Percentiles rank a stretch among this genome's conserved stretches.
phyloP scores from a whole-genome alignment of 2,113 vertebrate genomes.

The Megaleporinus macrocephalus region DNA sequence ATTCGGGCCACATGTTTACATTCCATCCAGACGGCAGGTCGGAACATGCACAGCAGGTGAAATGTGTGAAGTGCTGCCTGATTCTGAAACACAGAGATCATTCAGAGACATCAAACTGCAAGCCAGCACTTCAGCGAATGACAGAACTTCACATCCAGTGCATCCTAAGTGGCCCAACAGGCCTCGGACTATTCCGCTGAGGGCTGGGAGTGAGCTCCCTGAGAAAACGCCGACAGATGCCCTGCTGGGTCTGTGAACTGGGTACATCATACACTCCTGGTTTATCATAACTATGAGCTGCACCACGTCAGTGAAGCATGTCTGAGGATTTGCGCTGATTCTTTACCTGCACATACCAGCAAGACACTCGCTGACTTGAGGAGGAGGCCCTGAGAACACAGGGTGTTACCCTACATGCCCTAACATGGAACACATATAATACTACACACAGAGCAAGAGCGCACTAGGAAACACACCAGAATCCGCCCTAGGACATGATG shows the following conservation, averaged over 20 bases:
- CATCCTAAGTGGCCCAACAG: not conserved
- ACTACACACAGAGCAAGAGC: not conserved
- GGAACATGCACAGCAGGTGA: slow-evolving; percentile 33
- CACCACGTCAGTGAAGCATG: not conserved
- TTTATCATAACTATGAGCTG: not conserved
- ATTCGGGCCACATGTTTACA: slow-evolving; percentile 47
- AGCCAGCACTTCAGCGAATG: not conserved
- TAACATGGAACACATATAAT: slow-evolving; percentile 3
- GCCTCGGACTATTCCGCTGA: slow-evolving; percentile 7
- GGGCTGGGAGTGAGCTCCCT: not conserved
- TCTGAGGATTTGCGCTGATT: not conserved
- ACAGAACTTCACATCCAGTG: not conserved
- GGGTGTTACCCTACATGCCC: slow-evolving; percentile 27
- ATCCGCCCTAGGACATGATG: not conserved
- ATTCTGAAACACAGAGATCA: slow-evolving; percentile 10
- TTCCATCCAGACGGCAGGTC: slow-evolving; percentile 45
- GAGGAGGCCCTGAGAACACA: not conserved
- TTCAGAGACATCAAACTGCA: slow-evolving; percentile 1
- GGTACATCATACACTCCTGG: not conserved
- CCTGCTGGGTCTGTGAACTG: not conserved
- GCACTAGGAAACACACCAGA: not conserved
- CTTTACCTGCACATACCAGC: not conserved
- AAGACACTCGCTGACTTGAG: not conserved
- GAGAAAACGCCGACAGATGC: too few species aligned
- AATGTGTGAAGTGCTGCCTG: not conserved